Percentiles rank a stretch among this genome's conserved stretches.
Evolutionary conservation across 1,140 invertebrate species (phyloP).

Genomic region (Eciton burchellii): DNA sequence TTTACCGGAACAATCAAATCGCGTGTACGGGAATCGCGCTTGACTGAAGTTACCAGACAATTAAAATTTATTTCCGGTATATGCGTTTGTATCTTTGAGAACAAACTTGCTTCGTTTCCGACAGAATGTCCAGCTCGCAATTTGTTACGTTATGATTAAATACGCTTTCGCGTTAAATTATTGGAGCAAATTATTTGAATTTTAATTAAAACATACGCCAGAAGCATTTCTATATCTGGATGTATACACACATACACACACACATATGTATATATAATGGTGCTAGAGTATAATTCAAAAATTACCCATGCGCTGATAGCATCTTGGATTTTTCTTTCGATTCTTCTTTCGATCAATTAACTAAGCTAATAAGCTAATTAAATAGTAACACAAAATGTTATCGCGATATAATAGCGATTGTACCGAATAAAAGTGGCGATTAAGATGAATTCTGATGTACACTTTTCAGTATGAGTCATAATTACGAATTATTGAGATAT

Average conservation of each 20-base stretch:
- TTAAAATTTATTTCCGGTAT: slow-evolving; percentile 16
- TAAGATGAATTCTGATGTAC: slow-evolving; percentile 2
- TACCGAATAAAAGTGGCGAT: not conserved
- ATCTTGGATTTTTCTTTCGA: not conserved
- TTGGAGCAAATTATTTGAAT: not conserved
- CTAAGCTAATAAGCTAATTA: not conserved
- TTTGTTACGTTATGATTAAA: slow-evolving; percentile 4
- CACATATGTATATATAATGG: too few relatives aligned
- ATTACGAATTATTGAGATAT: too few relatives aligned
- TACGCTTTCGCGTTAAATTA: slow-evolving; percentile 11
- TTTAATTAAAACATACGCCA: too few relatives aligned
- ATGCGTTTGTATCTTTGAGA: not conserved
- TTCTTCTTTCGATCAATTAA: not conserved
- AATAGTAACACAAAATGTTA: slow-evolving; percentile 29
- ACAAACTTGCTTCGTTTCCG: slow-evolving; percentile 12
- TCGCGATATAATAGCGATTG: not conserved
- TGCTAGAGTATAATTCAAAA: not conserved
- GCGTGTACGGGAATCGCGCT: slow-evolving; percentile 22
- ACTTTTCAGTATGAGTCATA: not conserved
- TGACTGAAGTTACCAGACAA: slow-evolving; percentile 39
- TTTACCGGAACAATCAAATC: slow-evolving; percentile 13
- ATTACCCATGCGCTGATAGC: not conserved
- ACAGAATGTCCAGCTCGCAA: not conserved
- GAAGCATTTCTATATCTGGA: too few relatives aligned
- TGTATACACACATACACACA: too few relatives aligned